These are phyloP conservation scores for Drosophila bocki DNA, from an alignment of 1,140 invertebrate species.

Conservation along the genomic window DNA sequence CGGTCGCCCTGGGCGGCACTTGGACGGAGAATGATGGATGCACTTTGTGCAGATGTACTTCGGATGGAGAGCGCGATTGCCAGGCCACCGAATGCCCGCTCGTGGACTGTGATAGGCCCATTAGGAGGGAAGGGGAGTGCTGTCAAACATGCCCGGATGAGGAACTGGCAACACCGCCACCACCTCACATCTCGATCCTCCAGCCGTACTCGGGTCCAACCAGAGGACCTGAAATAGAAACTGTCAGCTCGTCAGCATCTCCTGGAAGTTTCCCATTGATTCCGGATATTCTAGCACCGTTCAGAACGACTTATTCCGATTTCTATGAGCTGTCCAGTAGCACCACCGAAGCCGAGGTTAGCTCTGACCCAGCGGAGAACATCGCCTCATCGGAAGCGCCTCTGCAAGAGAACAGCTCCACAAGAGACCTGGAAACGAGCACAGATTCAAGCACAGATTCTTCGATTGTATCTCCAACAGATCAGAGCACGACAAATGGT, in stretches of 20 bases:
- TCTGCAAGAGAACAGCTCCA: not conserved
- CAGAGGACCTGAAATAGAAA: not conserved
- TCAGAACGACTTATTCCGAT: not conserved
- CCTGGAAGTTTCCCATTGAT: not conserved
- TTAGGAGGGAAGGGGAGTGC: constrained; percentile 41
- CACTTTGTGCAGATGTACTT: constrained; percentile 41
- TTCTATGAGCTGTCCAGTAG: too few relatives aligned
- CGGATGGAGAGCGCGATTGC: constrained; percentile 23
- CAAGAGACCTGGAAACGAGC: not conserved
- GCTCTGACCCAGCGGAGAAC: not conserved
- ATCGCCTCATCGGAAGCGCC: constrained; percentile 9
- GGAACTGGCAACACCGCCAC: not conserved
- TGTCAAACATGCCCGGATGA: constrained; percentile 55
- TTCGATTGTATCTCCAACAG: constrained; percentile 1
- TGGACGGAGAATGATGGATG: constrained; percentile 61
- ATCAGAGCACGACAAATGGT: constrained; percentile 1
- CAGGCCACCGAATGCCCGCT: constrained; percentile 3
- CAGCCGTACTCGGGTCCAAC: not conserved
- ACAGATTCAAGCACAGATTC: constrained; percentile 9
- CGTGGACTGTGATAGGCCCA: constrained; percentile 40
- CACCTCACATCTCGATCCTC: not conserved
- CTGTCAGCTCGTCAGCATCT: not conserved
- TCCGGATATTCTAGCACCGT: too few relatives aligned
- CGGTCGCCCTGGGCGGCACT: constrained; percentile 1
- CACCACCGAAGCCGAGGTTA: not conserved